Conservation (phyloP, 2,888 invertebrate species). For the Cheilosia urbana region DNA sequence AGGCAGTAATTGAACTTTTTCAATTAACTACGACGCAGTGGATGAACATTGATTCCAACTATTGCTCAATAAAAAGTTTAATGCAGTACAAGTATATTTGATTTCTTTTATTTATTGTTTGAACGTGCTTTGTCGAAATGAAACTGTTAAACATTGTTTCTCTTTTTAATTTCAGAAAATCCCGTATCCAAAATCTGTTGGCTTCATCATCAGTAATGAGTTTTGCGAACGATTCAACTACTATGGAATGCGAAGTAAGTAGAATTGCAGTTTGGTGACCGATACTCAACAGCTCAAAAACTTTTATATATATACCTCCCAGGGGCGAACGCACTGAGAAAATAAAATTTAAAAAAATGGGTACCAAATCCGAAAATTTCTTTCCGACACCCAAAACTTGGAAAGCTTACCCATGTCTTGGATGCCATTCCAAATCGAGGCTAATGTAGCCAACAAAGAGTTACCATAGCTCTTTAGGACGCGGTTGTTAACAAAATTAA, state of each 20-base stretch:
- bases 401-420: no score
- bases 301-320: no score
- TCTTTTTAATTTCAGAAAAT: conserved; percentile 78
- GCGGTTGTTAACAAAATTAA: no score
- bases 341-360: no score
- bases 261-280: not conserved
- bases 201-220: conserved; percentile 96
- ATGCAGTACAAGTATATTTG: not conserved
- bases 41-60: conserved; percentile 16
- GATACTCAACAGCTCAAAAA: no score
- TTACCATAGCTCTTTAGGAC: no score
- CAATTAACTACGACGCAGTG: conserved; percentile 33
- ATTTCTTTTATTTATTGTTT: not conserved
- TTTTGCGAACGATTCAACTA: conserved; percentile 98
- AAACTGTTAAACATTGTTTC: not conserved
- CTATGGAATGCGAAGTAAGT: conserved; percentile 96
- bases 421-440: no score
- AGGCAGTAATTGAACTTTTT: conserved; percentile 31
- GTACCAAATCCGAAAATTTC: no score
- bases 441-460: no score
- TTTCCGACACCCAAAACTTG: no score
- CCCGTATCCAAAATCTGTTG: conserved; percentile 89
- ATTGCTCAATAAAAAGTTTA: conserved; percentile 2
- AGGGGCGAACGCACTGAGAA: no score
- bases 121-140: not conserved